Evolutionary conservation across 2,113 vertebrate genomes (phyloP).

Genomic region (Actinemys pallida): DNA sequence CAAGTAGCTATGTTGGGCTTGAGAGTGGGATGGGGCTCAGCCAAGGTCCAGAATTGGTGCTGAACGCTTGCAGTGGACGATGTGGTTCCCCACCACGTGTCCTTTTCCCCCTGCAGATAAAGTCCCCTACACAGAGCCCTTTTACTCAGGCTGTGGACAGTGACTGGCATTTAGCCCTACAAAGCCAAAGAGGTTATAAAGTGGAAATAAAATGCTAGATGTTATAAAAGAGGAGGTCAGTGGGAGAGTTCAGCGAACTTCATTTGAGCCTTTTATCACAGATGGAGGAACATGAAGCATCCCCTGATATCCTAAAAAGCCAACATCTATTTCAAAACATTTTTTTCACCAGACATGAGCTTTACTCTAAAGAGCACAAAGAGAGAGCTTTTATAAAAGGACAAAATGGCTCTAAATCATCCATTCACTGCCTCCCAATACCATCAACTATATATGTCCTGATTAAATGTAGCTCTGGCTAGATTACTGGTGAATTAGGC

Average conservation of each 20-base stretch:
- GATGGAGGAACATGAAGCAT: background rate
- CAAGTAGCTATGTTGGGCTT: background rate
- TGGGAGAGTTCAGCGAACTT: conserved; percentile 4
- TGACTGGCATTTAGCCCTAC: background rate
- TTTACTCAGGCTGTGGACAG: background rate
- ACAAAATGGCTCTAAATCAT: background rate
- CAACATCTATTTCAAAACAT: background rate
- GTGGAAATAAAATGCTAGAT: conserved; percentile 6
- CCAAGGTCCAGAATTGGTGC: background rate
- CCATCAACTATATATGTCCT: background rate
- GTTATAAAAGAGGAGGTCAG: background rate
- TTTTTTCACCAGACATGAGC: background rate
- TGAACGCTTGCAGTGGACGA: background rate
- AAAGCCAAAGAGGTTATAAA: background rate
- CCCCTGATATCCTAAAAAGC: conserved; percentile 18
- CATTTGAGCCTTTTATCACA: background rate
- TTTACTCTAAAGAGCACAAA: background rate
- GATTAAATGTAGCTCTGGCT: background rate
- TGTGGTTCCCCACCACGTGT: background rate
- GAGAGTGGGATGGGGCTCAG: background rate
- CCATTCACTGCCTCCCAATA: background rate
- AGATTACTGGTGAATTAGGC: fast-evolving
- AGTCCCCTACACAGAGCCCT: background rate
- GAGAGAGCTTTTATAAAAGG: background rate
- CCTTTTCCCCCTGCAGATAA: background rate